These are phyloP conservation scores for Scrobipalpa costella DNA, from an alignment of 2,888 invertebrate genomes.

Conservation along the genomic window DNA sequence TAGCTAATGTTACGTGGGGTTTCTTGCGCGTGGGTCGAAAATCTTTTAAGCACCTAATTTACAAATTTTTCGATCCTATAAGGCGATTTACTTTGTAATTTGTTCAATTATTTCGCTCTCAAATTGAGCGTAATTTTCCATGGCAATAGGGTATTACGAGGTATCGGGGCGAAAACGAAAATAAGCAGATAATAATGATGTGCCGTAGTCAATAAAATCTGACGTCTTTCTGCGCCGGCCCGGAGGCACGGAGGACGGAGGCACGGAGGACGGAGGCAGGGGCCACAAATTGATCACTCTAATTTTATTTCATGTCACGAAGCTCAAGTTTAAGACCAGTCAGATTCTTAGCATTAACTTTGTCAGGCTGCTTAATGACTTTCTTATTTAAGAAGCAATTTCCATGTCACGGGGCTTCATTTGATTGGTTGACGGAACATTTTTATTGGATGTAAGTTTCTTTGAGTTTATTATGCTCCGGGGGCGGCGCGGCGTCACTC, in stretches of 20 bases:
- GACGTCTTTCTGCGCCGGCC: constrained; percentile 38
- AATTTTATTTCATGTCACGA: constrained; percentile 24
- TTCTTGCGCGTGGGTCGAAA: constrained; percentile 30
- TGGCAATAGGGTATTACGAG: constrained; percentile 56
- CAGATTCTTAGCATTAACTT: constrained; percentile 2
- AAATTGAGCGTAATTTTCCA: constrained; percentile 66
- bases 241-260: not conserved
- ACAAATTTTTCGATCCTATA: constrained; percentile 56
- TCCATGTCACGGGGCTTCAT: constrained; percentile 7
- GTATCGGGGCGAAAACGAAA: constrained; percentile 58
- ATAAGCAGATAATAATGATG: constrained; percentile 70
- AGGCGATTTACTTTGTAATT: constrained; percentile 69
- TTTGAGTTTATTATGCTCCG: not conserved
- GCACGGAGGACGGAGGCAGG: not conserved
- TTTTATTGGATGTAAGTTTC: constrained; percentile 1
- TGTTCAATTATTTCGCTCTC: constrained; percentile 68
- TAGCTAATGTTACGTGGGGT: not conserved
- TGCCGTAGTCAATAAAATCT: constrained; percentile 57
- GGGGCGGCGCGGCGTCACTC: constrained; percentile 17
- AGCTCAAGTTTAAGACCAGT: not conserved
- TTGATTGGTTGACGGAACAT: not conserved
- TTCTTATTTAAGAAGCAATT: not conserved
- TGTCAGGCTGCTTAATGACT: not conserved
- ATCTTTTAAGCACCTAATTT: constrained; percentile 74
- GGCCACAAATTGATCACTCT: constrained; percentile 24